Percentiles rank a stretch among this genome's conserved stretches.
These are phyloP conservation scores for Augochlorella aurata DNA, from an alignment of 2,888 invertebrate species.

Conservation along the genomic window DNA sequence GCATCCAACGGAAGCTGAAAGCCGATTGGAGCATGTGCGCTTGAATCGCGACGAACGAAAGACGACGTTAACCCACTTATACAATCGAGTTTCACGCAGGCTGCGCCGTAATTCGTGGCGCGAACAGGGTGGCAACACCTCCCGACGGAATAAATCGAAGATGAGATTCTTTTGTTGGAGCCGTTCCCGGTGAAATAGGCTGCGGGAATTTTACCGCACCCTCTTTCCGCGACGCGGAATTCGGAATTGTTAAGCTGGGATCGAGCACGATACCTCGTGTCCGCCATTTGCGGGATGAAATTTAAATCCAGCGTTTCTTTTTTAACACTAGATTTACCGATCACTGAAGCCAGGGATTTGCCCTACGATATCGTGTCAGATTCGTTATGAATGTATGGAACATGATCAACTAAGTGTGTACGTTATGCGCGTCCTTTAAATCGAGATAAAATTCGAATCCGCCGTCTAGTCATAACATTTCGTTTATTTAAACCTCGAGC, in stretches of 20 bases:
- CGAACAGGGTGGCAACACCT: background rate
- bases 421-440: too few species aligned
- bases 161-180: slow-evolving; percentile 3
- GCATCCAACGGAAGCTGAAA: slow-evolving; percentile 28
- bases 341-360: too few species aligned
- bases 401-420: too few species aligned
- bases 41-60: slow-evolving; percentile 24
- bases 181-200: background rate
- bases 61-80: slow-evolving; percentile 29
- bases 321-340: too few species aligned
- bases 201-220: background rate
- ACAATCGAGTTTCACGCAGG: slow-evolving; percentile 13
- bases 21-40: slow-evolving; percentile 21
- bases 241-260: background rate
- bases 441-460: too few species aligned
- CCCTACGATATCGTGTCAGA: too few species aligned
- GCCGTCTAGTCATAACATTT: too few species aligned
- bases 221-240: background rate
- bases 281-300: too few species aligned
- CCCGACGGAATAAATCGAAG: slow-evolving; percentile 8
- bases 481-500: too few species aligned
- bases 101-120: slow-evolving; percentile 20
- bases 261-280: too few species aligned
- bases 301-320: too few species aligned
- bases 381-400: too few species aligned